A percentile compares a stretch with the other conserved stretches of the same genome.
These are phyloP conservation scores for Pelodytes ibericus DNA, from an alignment of 2,797 vertebrate genomes.

Conservation along the genomic window DNA sequence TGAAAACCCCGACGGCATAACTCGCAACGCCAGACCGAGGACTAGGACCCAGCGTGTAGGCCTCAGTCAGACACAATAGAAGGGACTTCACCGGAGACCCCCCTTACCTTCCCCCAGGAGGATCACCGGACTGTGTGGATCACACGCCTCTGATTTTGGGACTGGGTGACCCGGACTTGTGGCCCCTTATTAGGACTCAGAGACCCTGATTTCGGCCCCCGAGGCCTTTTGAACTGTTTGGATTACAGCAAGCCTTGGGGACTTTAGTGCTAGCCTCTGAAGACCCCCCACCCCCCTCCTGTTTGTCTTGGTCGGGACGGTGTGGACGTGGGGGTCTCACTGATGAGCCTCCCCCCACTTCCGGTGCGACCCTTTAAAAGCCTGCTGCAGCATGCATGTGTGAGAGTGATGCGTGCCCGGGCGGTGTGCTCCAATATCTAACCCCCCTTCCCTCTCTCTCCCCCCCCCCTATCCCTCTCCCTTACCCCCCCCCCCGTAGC, in stretches of 20 bases:
- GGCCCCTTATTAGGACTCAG: neutral
- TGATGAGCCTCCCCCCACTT: conserved; percentile 59
- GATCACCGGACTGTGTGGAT: neutral
- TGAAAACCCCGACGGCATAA: neutral
- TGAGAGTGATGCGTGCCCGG: too few species aligned
- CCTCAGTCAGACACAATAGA: too few species aligned
- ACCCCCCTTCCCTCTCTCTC: too few species aligned
- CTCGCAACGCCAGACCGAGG: too few species aligned
- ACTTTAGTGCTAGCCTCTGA: conserved; percentile 53
- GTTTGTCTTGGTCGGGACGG: conserved; percentile 49
- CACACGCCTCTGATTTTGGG: neutral
- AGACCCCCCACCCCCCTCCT: too few species aligned
- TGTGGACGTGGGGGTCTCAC: conserved; percentile 57
- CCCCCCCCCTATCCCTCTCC: neutral
- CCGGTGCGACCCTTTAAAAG: too few species aligned
- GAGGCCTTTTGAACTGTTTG: conserved; percentile 2
- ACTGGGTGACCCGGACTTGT: conserved; percentile 4
- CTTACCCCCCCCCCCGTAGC: conserved; percentile 37
- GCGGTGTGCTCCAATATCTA: too few species aligned
- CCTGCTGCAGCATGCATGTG: too few species aligned
- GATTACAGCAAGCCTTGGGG: neutral
- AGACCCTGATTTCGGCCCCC: neutral
- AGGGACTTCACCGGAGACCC: conserved; percentile 11
- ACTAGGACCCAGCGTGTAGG: conserved; percentile 13
- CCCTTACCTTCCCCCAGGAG: too few species aligned